phyloP scores from a whole-genome alignment of 2,888 invertebrate species.

The Vanessa cardui region DNA sequence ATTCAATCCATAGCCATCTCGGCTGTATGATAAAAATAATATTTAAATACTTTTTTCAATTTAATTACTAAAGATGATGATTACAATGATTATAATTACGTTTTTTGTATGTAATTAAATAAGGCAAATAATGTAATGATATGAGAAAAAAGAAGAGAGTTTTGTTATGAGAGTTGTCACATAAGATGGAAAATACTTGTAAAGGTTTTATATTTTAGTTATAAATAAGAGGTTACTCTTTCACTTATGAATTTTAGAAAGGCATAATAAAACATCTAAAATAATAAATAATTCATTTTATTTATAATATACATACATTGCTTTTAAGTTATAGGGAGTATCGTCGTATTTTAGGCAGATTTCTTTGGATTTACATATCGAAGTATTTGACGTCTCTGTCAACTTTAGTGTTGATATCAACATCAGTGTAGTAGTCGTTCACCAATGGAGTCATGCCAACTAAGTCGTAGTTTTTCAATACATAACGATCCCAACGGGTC shows the following conservation, averaged over 20 bases:
- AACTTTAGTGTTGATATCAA: constrained; percentile 52
- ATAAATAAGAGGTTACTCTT: too few species aligned
- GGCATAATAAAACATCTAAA: constrained; percentile 7
- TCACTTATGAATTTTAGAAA: not conserved
- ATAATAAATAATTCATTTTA: constrained; percentile 25
- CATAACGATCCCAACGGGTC: constrained; percentile 68
- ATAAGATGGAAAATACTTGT: too few species aligned
- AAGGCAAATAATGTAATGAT: too few species aligned
- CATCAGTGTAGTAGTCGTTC: constrained; percentile 58
- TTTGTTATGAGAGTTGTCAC: too few species aligned
- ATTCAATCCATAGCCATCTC: too few species aligned
- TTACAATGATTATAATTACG: not conserved
- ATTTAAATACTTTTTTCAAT: too few species aligned
- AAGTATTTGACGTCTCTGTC: constrained; percentile 43
- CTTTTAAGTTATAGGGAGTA: not conserved
- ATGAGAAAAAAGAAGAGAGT: too few species aligned
- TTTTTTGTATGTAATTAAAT: not conserved
- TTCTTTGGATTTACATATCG: constrained; percentile 40
- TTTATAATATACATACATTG: constrained; percentile 20
- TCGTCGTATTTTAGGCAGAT: not conserved
- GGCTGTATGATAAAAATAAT: too few species aligned
- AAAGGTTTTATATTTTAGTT: too few species aligned
- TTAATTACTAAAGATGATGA: too few species aligned
- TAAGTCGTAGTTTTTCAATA: constrained; percentile 65
- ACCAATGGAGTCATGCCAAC: constrained; percentile 56